phyloP scores from a whole-genome alignment of 2,113 vertebrate genomes.

The Menura novaehollandiae region DNA sequence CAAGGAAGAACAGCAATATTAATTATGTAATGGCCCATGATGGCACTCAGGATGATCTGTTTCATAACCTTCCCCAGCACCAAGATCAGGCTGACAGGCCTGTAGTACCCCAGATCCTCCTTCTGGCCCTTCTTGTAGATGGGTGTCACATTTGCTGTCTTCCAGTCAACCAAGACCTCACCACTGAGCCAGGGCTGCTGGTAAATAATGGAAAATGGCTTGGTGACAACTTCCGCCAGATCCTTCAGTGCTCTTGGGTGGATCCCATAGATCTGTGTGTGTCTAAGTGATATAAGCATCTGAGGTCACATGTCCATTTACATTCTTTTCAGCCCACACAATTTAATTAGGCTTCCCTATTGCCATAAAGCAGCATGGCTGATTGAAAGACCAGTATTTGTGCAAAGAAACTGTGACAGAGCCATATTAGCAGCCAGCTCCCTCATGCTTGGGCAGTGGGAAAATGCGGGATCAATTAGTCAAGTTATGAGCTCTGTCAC shows the following conservation, averaged over 20 bases:
- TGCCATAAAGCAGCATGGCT: neutral
- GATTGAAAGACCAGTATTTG: neutral
- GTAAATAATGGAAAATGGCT: neutral
- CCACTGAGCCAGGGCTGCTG: neutral
- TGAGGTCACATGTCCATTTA: neutral
- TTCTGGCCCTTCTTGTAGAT: neutral
- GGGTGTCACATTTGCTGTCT: neutral
- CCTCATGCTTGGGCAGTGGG: neutral
- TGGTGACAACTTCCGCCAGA: neutral
- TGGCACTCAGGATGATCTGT: neutral
- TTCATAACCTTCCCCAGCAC: neutral
- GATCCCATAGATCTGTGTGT: neutral
- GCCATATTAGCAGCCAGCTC: neutral
- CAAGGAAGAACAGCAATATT: neutral
- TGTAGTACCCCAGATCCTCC: neutral
- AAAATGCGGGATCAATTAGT: neutral
- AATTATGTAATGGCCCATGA: neutral
- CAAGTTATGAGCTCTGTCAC: neutral
- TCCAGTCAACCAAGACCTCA: neutral
- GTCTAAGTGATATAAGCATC: neutral
- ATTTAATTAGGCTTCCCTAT: neutral
- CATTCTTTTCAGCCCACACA: neutral
- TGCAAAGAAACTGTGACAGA: neutral
- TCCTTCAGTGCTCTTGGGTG: neutral
- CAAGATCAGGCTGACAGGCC: neutral